phyloP scores from a whole-genome alignment of 1,140 invertebrate species.

The Tetramorium parvispinum region DNA sequence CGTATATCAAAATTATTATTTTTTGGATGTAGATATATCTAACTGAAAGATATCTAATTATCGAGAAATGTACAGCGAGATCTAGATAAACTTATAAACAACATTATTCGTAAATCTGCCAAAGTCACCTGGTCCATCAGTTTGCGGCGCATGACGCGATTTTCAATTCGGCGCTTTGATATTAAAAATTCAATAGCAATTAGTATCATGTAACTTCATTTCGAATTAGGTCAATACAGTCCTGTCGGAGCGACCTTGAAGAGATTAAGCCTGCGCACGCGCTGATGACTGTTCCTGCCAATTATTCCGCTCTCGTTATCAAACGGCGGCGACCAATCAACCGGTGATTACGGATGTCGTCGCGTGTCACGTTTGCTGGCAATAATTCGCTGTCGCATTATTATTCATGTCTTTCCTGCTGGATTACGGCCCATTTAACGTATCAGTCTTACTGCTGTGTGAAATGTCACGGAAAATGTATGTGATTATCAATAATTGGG shows the following conservation, averaged over 20 bases:
- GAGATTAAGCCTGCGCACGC: not conserved
- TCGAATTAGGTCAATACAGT: not conserved
- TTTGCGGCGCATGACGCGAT: not conserved
- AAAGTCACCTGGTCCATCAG: not conserved
- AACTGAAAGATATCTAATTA: not conserved
- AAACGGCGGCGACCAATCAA: conserved; percentile 31
- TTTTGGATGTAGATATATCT: not conserved
- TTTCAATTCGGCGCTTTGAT: not conserved
- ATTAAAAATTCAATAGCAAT: not conserved
- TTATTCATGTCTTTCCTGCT: conserved; percentile 52
- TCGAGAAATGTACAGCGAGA: not conserved
- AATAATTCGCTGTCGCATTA: conserved; percentile 50
- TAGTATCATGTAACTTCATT: not conserved
- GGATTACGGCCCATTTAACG: conserved; percentile 11
- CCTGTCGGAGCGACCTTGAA: conserved; percentile 14
- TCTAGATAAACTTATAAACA: not conserved
- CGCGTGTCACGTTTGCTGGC: conserved; percentile 23
- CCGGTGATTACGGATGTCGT: conserved; percentile 35
- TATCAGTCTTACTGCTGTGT: not conserved
- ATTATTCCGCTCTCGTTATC: conserved; percentile 51
- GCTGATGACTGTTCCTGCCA: conserved; percentile 22
- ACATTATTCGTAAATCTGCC: not conserved
- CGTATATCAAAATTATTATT: no score
- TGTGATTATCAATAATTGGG: conserved; percentile 13
- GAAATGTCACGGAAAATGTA: not conserved